Base-by-base conservation (phyloP, 2,888 invertebrate genomes). In the Sminthurides aquaticus region DNA sequence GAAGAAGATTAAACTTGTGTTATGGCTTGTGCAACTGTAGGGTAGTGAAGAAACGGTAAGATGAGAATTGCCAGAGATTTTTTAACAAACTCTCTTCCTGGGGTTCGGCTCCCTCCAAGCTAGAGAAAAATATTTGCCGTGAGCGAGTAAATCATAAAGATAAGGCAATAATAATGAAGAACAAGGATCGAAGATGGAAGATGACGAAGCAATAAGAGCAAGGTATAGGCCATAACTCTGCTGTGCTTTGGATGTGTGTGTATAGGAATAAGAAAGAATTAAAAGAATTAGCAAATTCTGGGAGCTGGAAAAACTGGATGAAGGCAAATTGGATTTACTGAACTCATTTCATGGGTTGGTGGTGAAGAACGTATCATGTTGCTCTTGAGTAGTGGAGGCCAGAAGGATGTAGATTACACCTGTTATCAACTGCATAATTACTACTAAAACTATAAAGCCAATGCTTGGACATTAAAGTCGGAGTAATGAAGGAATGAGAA, bases 131-230 rank as follows among this genome's bases (percentile, higher is more conserved):
- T 34, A 15, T 15, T 34, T 5, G 56, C 56, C 56, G 8, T 22
- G 56, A 56, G 56, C 56, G 56, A 56, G 56, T 18, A 56, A 56
- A 56, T 56, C 24, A 25, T 56, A 22, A 56, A 56, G 56, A 56
- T 56, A 56, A 56, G 56, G 56, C 3, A 56, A 56, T 56, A 25
- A 18, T 25, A 56, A 22, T 22, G 25, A 22, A 22, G 11, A 56
- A 56, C 18, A 34, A 34, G 15, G 8, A 43, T 15, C 15, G n/a
- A 18, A 5, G 11, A 52, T 34, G 43, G 15, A 55, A 18, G 55
- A 55, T 55, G 25, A 55, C 55, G 24, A 25, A 18, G 25, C 55
- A 55, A 25, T 20, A 55, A 3, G 11, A 55, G 55, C 24, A 55
- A 55, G 18, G 43, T 34, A 5, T 34, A n/a, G n/a, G n/a, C n/a